phyloP scores from a whole-genome alignment of 2,113 vertebrate genomes.

The Tragelaphus scriptus region DNA sequence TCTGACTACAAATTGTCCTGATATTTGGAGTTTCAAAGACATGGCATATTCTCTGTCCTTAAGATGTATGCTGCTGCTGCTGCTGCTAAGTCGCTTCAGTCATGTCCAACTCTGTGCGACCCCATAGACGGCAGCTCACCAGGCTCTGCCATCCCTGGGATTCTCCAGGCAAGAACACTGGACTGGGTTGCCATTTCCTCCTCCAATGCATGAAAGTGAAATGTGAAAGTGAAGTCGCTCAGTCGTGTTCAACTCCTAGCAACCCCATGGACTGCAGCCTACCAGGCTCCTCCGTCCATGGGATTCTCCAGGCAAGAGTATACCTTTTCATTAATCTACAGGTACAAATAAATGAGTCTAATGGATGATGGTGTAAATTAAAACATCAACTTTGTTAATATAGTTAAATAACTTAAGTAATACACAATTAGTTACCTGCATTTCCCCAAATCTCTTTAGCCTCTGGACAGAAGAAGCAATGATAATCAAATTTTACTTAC shows the following conservation, averaged over 20 bases:
- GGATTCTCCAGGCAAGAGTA: not conserved
- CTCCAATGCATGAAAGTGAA: too few relatives aligned
- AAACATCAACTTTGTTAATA: not conserved
- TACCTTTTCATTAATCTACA: not conserved
- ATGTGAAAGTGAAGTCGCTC: too few relatives aligned
- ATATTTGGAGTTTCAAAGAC: not conserved
- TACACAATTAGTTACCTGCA: not conserved
- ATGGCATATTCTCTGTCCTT: not conserved
- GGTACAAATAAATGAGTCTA: not conserved
- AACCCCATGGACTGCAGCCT: too few relatives aligned
- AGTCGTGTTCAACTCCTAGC: too few relatives aligned
- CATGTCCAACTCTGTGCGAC: too few relatives aligned
- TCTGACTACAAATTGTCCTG: not conserved
- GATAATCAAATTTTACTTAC: not conserved
- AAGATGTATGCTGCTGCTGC: not conserved
- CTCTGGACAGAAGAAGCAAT: not conserved
- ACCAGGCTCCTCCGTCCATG: too few relatives aligned
- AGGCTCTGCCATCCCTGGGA: too few relatives aligned
- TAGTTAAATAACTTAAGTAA: not conserved
- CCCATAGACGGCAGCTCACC: too few relatives aligned
- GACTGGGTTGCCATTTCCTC: too few relatives aligned
- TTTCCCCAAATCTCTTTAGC: not conserved
- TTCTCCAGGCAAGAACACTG: too few relatives aligned
- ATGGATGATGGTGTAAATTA: not conserved
- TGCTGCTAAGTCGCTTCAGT: too few relatives aligned